Evolutionary conservation across 1,140 invertebrate species (phyloP).

Genomic region (Trissolcus basalis): DNA sequence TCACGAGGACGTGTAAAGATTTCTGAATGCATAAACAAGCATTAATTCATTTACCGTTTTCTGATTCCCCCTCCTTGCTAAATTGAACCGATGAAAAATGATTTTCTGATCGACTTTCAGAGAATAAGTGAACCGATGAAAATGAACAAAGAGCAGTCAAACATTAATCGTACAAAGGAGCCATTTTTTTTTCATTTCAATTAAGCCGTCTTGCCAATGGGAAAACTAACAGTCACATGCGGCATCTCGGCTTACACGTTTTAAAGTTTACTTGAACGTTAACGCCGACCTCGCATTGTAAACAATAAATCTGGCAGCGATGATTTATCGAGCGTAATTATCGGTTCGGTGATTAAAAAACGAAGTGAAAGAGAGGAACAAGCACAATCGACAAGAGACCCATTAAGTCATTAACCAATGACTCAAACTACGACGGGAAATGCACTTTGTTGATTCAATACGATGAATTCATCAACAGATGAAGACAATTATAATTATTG

Average conservation of each 20-base stretch:
- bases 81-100: background rate
- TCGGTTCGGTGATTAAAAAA: slow-evolving; percentile 43
- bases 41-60: slow-evolving; percentile 12
- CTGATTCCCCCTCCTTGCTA: slow-evolving; percentile 1
- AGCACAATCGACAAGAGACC: slow-evolving; percentile 25
- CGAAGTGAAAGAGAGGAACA: slow-evolving; percentile 13
- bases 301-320: slow-evolving; percentile 46
- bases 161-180: background rate
- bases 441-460: slow-evolving; percentile 55
- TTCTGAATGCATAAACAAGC: slow-evolving; percentile 12
- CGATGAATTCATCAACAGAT: slow-evolving; percentile 26
- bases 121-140: background rate
- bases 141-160: background rate
- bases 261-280: slow-evolving; percentile 52
- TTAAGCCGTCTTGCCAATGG: slow-evolving; percentile 49
- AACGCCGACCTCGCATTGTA: slow-evolving; percentile 49
- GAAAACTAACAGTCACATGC: slow-evolving; percentile 40
- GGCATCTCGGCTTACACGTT: slow-evolving; percentile 30
- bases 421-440: slow-evolving; percentile 29
- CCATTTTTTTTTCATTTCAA: slow-evolving; percentile 27
- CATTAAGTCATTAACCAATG: slow-evolving; percentile 40
- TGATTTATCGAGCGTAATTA: slow-evolving; percentile 63
- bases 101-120: slow-evolving; percentile 9
- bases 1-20: slow-evolving; percentile 17
- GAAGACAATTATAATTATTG: slow-evolving; percentile 42